Base-by-base conservation (phyloP, 1,140 invertebrate species). In the Zaprionus gabonicus region DNA sequence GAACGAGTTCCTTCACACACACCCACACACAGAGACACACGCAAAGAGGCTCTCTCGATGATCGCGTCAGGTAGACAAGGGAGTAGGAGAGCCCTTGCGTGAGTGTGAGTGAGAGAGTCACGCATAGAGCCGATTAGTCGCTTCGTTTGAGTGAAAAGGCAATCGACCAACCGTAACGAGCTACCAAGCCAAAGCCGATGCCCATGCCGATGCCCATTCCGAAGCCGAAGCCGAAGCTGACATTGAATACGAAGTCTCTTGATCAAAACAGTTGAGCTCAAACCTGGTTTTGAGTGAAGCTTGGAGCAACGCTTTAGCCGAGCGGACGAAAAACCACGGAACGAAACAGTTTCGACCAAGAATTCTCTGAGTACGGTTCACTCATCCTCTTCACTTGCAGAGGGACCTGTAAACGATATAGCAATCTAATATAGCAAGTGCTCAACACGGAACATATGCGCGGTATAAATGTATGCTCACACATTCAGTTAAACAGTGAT, bases 331-430 rank as follows among this genome's bases (percentile, higher is more conserved):
- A 81, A 74, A 81, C 68, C 66, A 41, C 31, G 10, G 76, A 79
- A 41, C 31, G n/a, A 81, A 79, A 88, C 86, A 91, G 87, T 91
- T 91, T 87, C 67, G 81, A 66, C 78, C 76, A 84, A 91, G 88
- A 91, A 83, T 88, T 88, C 82, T 88, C 76, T 82, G 73, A 75
- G 81, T 81, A 72, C 88, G 84, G 83, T 91, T 74, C 68, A 84
- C 58, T 64, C 71, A 78, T 75, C 71, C 78, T 81, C 74, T 78
- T 88, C 67, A 66, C 74, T 88, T 71, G 69, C 70, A 51, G 66
- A 44, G 76, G 44, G 44, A 53, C 51, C 66, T 65, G 58, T 27
- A 28, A 41, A 25, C 9, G 10, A 20, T 20, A 17, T 20, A 68
- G 60, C 13, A 67, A 65, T 66, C 2, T 15, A 28, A 44, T 57